Percentiles rank a stretch among this genome's conserved stretches.
phyloP scores from a whole-genome alignment of 2,888 invertebrate species.

The Carterocephalus palaemon region DNA sequence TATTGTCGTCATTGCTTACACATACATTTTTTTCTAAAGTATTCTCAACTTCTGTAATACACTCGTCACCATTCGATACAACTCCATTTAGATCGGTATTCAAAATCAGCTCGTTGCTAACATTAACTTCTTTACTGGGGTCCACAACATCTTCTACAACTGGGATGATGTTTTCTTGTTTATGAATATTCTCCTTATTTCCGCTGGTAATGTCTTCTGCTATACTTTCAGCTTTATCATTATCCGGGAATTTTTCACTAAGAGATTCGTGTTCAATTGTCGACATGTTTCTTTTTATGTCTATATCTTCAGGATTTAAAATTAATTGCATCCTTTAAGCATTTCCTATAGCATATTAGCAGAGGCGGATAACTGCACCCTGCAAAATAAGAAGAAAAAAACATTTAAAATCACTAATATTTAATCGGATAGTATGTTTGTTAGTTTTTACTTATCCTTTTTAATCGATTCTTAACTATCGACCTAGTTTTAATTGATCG shows the following conservation, averaged over 20 bases:
- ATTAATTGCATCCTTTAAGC: conserved; percentile 70
- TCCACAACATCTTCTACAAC: conserved; percentile 24
- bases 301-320: conserved; percentile 50
- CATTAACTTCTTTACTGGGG: conserved; percentile 26
- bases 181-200: conserved; percentile 39
- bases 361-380: conserved; percentile 35
- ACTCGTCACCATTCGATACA: conserved; percentile 21
- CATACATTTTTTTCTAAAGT: not conserved
- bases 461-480: too few relatives aligned
- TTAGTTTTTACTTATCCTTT: too few relatives aligned
- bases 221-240: conserved; percentile 38
- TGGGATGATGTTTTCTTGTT: conserved; percentile 31
- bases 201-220: conserved; percentile 37
- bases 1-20: not conserved
- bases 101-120: conserved; percentile 8
- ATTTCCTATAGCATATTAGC: conserved; percentile 44
- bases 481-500: too few relatives aligned
- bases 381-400: conserved; percentile 42
- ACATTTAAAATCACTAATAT: not conserved
- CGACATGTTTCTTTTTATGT: conserved; percentile 56
- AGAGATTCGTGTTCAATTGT: conserved; percentile 43
- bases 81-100: conserved; percentile 26
- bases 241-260: conserved; percentile 38
- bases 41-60: conserved; percentile 22
- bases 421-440: not conserved